phyloP scores from a whole-genome alignment of 1,140 invertebrate species.

The Lepidurus apus region DNA sequence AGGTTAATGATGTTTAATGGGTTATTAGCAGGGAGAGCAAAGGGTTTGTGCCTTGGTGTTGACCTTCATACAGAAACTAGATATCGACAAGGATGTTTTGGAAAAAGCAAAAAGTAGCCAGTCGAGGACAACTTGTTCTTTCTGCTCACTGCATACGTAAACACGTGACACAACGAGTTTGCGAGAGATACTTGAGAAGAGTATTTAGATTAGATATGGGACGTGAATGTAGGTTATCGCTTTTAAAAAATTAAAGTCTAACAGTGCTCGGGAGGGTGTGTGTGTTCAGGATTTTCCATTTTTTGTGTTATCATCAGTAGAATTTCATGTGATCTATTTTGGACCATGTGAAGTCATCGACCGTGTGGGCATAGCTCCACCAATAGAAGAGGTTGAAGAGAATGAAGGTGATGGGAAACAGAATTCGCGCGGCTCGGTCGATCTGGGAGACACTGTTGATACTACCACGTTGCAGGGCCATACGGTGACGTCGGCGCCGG shows the following conservation, averaged over 20 bases:
- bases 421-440: conserved; percentile 63
- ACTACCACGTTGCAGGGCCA: conserved; percentile 36
- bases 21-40: background rate
- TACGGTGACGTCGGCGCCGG: conserved; percentile 25
- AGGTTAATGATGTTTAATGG: background rate
- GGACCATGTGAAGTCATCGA: background rate
- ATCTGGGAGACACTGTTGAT: conserved; percentile 73
- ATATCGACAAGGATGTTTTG: too few relatives aligned
- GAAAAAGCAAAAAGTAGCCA: background rate
- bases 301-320: background rate
- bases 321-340: conserved; percentile 1
- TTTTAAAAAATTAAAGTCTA: background rate
- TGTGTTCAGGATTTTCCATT: background rate
- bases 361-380: conserved; percentile 60
- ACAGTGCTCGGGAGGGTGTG: background rate
- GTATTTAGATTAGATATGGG: background rate
- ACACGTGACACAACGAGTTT: background rate
- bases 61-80: background rate
- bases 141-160: background rate
- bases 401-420: conserved; percentile 69
- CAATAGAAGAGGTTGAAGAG: conserved; percentile 74
- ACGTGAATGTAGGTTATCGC: background rate
- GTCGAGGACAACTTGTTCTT: background rate
- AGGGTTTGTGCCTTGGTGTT: background rate
- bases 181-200: background rate